Evolutionary conservation across 2,888 invertebrate species (phyloP).

Genomic region (Noctua janthe): DNA sequence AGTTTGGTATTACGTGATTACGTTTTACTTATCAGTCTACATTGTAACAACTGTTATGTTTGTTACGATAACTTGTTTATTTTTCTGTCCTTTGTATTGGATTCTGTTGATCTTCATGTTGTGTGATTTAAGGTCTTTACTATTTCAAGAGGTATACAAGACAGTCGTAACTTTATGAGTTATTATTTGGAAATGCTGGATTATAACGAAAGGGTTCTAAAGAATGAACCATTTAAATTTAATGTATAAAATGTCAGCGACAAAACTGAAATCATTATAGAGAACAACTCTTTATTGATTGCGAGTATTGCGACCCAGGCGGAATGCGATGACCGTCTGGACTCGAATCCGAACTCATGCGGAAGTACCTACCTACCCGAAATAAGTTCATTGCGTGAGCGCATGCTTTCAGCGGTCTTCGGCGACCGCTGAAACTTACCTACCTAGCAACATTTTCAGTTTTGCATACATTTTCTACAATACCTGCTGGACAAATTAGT

Average conservation of each 20-base stretch:
- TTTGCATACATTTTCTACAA: background rate
- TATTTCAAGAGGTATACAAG: background rate
- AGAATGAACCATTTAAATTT: background rate
- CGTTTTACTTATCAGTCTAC: slow-evolving; percentile 53
- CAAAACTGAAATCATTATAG: background rate
- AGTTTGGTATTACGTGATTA: slow-evolving; percentile 66
- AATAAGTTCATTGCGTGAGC: slow-evolving; percentile 86
- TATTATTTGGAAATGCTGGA: background rate
- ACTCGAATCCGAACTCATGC: slow-evolving; percentile 83
- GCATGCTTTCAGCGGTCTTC: slow-evolving; percentile 70
- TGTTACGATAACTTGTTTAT: slow-evolving; percentile 28
- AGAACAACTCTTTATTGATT: slow-evolving; percentile 26
- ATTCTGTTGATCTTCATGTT: slow-evolving; percentile 1
- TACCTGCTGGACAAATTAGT: background rate
- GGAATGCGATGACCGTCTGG: slow-evolving; percentile 82
- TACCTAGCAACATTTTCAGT: slow-evolving; percentile 1
- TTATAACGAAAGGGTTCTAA: background rate
- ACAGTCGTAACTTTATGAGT: background rate
- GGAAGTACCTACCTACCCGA: slow-evolving; percentile 84
- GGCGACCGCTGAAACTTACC: background rate
- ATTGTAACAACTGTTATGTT: slow-evolving; percentile 34
- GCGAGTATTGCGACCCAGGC: slow-evolving; percentile 68
- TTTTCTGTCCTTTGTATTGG: slow-evolving; percentile 18
- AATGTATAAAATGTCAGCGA: background rate
- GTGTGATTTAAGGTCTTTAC: slow-evolving; percentile 8